These are phyloP conservation scores for Desmophyllum pertusum DNA, from an alignment of 92 coral and sea anemone genomes.

Conservation along the genomic window DNA sequence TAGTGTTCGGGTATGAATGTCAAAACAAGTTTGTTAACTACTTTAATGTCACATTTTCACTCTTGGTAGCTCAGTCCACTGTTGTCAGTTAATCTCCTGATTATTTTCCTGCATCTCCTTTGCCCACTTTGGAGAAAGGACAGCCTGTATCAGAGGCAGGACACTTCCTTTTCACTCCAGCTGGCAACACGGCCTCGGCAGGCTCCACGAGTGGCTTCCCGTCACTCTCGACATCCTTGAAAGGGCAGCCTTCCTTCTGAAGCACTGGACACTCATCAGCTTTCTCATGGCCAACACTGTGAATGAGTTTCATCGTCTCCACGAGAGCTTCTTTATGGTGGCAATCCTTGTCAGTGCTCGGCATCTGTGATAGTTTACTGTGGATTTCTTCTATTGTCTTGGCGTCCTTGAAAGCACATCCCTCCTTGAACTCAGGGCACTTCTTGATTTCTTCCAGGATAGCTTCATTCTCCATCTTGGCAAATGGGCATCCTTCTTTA, in stretches of 20 bases:
- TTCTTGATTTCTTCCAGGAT: slow-evolving; percentile 79
- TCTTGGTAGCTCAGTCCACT: background rate
- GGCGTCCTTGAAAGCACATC: slow-evolving; percentile 91
- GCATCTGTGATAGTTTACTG: slow-evolving; percentile 82
- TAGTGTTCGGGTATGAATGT: background rate
- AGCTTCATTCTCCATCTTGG: slow-evolving; percentile 71
- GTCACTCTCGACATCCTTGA: slow-evolving; percentile 77
- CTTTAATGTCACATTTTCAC: background rate
- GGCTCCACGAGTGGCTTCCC: slow-evolving; percentile 82
- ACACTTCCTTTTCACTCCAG: slow-evolving; percentile 60
- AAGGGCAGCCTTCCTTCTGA: slow-evolving; percentile 85
- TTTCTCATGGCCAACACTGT: slow-evolving; percentile 75
- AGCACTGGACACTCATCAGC: slow-evolving; percentile 86
- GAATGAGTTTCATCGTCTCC: slow-evolving; percentile 85
- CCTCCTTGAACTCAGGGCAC: slow-evolving; percentile 94
- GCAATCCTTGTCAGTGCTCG: slow-evolving; percentile 59
- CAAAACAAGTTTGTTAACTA: background rate
- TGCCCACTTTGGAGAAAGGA: slow-evolving; percentile 70
- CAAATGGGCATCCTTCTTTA: slow-evolving; percentile 92
- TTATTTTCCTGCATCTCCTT: slow-evolving; percentile 24
- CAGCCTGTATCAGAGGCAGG: slow-evolving; percentile 73
- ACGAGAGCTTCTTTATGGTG: slow-evolving; percentile 80
- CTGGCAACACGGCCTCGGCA: slow-evolving; percentile 57
- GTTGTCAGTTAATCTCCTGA: background rate
- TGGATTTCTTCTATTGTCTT: slow-evolving; percentile 79